phyloP scores from a whole-genome alignment of 2,113 vertebrate species.

The Gadus macrocephalus region DNA sequence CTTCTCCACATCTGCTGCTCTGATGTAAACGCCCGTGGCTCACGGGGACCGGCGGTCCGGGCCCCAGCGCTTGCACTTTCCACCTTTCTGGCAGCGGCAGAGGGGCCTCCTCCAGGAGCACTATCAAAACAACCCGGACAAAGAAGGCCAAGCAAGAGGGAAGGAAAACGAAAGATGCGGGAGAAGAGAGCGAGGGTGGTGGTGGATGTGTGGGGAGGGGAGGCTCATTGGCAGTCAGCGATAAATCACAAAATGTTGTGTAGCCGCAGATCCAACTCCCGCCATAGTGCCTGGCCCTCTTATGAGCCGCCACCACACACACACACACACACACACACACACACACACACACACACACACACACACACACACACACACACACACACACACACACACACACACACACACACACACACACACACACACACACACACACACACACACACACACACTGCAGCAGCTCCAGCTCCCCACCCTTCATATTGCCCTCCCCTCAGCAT shows the following conservation, averaged over 20 bases:
- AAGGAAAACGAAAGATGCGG: slow-evolving; percentile 19
- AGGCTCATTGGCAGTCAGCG: slow-evolving; percentile 62
- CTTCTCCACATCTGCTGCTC: slow-evolving; percentile 74
- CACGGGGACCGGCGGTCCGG: slow-evolving; percentile 50
- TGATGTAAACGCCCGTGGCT: slow-evolving; percentile 70
- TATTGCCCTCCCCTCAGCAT: slow-evolving; percentile 34
- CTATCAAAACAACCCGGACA: slow-evolving; percentile 67
- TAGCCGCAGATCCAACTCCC: slow-evolving; percentile 41
- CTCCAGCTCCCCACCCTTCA: slow-evolving; percentile 52
- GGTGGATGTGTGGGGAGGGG: slow-evolving; percentile 50
- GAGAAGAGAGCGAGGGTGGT: slow-evolving; percentile 17
- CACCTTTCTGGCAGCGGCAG: slow-evolving; percentile 42
- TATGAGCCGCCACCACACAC: slow-evolving; percentile 35
- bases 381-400: slow-evolving; percentile 55
- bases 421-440: slow-evolving; percentile 61
- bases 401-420: slow-evolving; percentile 50
- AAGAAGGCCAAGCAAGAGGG: neutral
- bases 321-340: slow-evolving; percentile 51
- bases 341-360: slow-evolving; percentile 62
- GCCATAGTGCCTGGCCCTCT: slow-evolving; percentile 47
- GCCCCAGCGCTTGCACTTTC: slow-evolving; percentile 52
- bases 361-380: slow-evolving; percentile 62
- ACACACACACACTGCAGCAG: slow-evolving; percentile 56
- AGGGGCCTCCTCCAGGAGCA: slow-evolving; percentile 55
- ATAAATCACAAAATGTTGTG: slow-evolving; percentile 67